These are phyloP conservation scores for Oncorhynchus mykiss DNA, from an alignment of 2,113 vertebrate genomes.

Conservation along the genomic window DNA sequence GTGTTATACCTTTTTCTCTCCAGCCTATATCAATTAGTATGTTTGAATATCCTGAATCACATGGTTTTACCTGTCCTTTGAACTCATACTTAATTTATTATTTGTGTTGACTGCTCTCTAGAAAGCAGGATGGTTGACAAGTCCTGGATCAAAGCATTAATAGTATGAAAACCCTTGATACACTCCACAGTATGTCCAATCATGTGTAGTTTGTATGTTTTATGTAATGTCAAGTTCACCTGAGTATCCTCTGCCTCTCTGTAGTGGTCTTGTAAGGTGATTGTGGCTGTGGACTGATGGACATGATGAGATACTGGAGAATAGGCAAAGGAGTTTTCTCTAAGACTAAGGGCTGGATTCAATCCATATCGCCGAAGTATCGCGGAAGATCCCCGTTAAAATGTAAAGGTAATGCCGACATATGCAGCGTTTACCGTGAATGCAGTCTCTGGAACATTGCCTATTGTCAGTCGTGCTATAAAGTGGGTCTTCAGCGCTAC, in stretches of 20 bases:
- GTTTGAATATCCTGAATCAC: slow-evolving; percentile 50
- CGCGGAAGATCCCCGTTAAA: too few relatives aligned
- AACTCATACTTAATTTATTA: slow-evolving; percentile 57
- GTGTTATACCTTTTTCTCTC: slow-evolving; percentile 43
- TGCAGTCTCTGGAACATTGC: too few relatives aligned
- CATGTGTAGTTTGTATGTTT: slow-evolving; percentile 67
- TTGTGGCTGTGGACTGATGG: slow-evolving; percentile 72
- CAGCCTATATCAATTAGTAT: slow-evolving; percentile 44
- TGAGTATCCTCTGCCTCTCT: slow-evolving; percentile 75
- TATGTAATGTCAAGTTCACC: slow-evolving; percentile 73
- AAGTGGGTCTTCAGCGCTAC: too few relatives aligned
- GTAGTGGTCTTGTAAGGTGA: slow-evolving; percentile 71
- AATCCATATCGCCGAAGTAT: too few relatives aligned
- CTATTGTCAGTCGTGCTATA: too few relatives aligned
- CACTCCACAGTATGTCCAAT: slow-evolving; percentile 60
- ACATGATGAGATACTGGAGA: slow-evolving; percentile 62
- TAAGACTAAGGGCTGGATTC: too few relatives aligned
- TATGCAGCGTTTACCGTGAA: too few relatives aligned
- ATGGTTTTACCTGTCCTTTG: slow-evolving; percentile 61
- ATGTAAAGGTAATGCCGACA: too few relatives aligned
- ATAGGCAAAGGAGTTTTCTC: slow-evolving; percentile 46
- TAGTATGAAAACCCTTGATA: slow-evolving; percentile 53
- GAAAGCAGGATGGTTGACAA: slow-evolving; percentile 31
- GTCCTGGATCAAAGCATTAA: too few relatives aligned
- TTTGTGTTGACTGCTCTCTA: slow-evolving; percentile 47